These are phyloP conservation scores for Chionis minor DNA, from an alignment of 2,113 vertebrate genomes.

Conservation along the genomic window DNA sequence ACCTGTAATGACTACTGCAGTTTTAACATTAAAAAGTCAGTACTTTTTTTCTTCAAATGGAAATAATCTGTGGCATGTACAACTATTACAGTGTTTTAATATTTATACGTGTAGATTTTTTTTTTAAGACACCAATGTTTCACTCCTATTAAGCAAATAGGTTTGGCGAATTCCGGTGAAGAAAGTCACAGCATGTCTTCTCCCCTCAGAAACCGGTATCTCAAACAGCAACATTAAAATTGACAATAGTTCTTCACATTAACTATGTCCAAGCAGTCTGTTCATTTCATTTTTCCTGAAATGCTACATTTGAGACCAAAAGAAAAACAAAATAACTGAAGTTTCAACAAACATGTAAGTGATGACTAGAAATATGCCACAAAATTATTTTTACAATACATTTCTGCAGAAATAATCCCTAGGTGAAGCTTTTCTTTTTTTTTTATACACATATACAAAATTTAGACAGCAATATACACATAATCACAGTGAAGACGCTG, in stretches of 20 bases:
- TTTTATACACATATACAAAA: slow-evolving; percentile 87
- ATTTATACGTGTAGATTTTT: slow-evolving; percentile 9
- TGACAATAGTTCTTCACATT: slow-evolving; percentile 45
- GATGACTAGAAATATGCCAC: slow-evolving; percentile 78
- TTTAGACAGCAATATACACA: slow-evolving; percentile 93
- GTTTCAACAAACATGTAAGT: slow-evolving; percentile 62
- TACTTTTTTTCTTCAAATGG: slow-evolving; percentile 35
- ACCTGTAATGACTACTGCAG: slow-evolving; percentile 61
- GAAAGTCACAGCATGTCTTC: slow-evolving; percentile 41
- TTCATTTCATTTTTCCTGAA: slow-evolving; percentile 57
- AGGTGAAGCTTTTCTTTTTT: slow-evolving; percentile 75
- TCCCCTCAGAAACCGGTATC: slow-evolving; percentile 65
- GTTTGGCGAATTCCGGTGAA: slow-evolving; percentile 60
- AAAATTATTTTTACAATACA: slow-evolving; percentile 82
- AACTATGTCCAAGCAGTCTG: slow-evolving; percentile 18
- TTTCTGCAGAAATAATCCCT: slow-evolving; percentile 82
- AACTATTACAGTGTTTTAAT: slow-evolving; percentile 39
- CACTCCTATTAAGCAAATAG: slow-evolving; percentile 51
- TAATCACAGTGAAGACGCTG: slow-evolving; percentile 91
- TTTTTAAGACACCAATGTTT: slow-evolving; percentile 48
- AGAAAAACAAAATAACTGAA: slow-evolving; percentile 54
- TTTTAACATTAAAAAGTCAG: slow-evolving; percentile 66
- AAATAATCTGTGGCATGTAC: slow-evolving; percentile 61
- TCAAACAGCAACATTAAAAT: slow-evolving; percentile 55
- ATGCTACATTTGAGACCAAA: slow-evolving; percentile 76